These are phyloP conservation scores for Corydoras maculifer DNA, from an alignment of 2,113 vertebrate species.

Conservation along the genomic window DNA sequence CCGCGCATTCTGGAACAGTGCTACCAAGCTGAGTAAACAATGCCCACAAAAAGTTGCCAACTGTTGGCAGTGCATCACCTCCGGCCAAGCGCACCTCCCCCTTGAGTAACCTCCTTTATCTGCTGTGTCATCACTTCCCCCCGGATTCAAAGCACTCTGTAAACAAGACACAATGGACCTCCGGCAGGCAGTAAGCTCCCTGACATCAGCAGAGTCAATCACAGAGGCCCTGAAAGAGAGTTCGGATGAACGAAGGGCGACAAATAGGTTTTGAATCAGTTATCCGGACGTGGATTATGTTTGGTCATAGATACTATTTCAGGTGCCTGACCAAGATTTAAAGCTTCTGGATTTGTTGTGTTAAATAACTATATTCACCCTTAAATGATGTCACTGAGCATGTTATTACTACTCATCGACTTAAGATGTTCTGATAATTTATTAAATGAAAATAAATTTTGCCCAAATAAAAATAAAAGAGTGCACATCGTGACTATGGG, in stretches of 20 bases:
- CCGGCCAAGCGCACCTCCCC: conserved; percentile 12
- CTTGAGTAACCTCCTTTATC: conserved; percentile 30
- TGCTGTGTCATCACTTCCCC: conserved; percentile 29
- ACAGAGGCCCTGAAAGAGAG: background rate
- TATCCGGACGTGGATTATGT: conserved; percentile 3
- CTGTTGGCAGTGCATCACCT: conserved; percentile 25
- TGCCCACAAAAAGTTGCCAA: conserved; percentile 8
- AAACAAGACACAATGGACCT: conserved; percentile 34
- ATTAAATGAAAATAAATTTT: too few relatives aligned
- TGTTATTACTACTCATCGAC: too few relatives aligned
- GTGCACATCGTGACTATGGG: too few relatives aligned
- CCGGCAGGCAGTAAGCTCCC: conserved; percentile 26
- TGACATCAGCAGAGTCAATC: conserved; percentile 26
- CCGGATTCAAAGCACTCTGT: conserved; percentile 11
- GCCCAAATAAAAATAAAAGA: too few relatives aligned
- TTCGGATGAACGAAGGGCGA: background rate
- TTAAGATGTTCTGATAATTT: too few relatives aligned
- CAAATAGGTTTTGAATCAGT: background rate
- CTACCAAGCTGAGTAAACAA: conserved; percentile 21
- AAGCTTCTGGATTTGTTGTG: too few relatives aligned
- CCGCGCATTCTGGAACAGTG: background rate
- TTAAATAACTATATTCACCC: too few relatives aligned
- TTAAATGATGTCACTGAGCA: too few relatives aligned
- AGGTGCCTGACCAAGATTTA: too few relatives aligned
- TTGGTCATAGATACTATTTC: background rate